These are phyloP conservation scores for Plutella xylostella DNA, from an alignment of 2,888 invertebrate species.

Conservation along the genomic window DNA sequence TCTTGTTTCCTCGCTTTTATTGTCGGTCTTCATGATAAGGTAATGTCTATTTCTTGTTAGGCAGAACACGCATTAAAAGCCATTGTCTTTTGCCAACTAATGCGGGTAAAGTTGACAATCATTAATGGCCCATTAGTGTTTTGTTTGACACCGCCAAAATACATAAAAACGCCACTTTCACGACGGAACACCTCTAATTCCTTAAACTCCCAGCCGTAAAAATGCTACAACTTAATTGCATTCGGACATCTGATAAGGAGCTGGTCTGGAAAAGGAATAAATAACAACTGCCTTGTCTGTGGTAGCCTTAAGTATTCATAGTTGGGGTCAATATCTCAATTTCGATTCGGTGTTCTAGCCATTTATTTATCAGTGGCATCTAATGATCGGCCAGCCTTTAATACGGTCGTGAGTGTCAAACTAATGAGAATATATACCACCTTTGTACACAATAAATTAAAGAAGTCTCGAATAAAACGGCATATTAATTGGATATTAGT, in stretches of 20 bases:
- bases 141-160: slow-evolving; percentile 48
- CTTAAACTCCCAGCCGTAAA: slow-evolving; percentile 25
- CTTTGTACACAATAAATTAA: slow-evolving; percentile 56
- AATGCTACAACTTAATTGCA: slow-evolving; percentile 39
- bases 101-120: slow-evolving; percentile 35
- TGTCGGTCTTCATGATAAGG: neutral
- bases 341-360: slow-evolving; percentile 40
- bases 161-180: slow-evolving; percentile 35
- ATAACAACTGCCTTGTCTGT: neutral
- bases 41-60: slow-evolving; percentile 1
- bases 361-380: slow-evolving; percentile 58
- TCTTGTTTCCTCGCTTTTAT: too few relatives aligned
- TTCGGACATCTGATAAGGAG: slow-evolving; percentile 38
- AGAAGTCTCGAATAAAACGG: slow-evolving; percentile 51
- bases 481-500: slow-evolving; percentile 66
- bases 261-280: neutral
- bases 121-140: slow-evolving; percentile 49
- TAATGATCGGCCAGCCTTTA: slow-evolving; percentile 55
- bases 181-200: slow-evolving; percentile 36
- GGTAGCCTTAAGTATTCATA: slow-evolving; percentile 38
- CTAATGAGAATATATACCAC: slow-evolving; percentile 63
- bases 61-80: neutral
- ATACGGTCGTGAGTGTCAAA: slow-evolving; percentile 57
- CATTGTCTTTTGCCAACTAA: slow-evolving; percentile 25
- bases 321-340: slow-evolving; percentile 49